phyloP scores from a whole-genome alignment of 2,888 invertebrate species.

The Hipparchia semele region DNA sequence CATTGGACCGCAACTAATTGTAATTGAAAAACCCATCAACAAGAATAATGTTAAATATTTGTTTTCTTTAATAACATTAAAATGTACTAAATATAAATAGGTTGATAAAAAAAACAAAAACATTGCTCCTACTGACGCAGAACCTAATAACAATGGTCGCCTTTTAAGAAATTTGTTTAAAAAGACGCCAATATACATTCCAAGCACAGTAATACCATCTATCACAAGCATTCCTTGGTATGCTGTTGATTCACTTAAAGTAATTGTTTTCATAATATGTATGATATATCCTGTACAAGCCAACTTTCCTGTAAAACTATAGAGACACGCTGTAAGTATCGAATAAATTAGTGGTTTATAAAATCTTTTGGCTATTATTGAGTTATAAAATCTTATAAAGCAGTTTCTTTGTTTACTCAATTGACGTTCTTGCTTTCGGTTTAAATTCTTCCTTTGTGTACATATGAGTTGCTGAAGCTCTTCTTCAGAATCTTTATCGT shows the following conservation, averaged over 20 bases:
- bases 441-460: constrained; percentile 23
- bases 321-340: constrained; percentile 27
- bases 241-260: constrained; percentile 36
- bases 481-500: constrained; percentile 33
- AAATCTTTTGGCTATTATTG: constrained; percentile 26
- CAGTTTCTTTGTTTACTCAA: constrained; percentile 24
- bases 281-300: constrained; percentile 41
- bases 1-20: constrained; percentile 54
- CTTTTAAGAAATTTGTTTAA: constrained; percentile 46
- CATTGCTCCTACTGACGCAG: constrained; percentile 40
- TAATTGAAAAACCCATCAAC: constrained; percentile 52
- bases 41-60: constrained; percentile 50
- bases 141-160: constrained; percentile 46
- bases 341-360: constrained; percentile 31
- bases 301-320: constrained; percentile 41
- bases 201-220: constrained; percentile 45
- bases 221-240: constrained; percentile 43
- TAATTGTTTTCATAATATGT: constrained; percentile 42
- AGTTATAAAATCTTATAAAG: constrained; percentile 1
- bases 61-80: constrained; percentile 41
- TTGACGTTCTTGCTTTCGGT: constrained; percentile 43
- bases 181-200: constrained; percentile 59
- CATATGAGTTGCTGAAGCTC: constrained; percentile 33
- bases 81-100: constrained; percentile 43
- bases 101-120: constrained; percentile 42